Evolutionary conservation across 2,888 invertebrate species (phyloP).

Genomic region (Tricholauxania praeusta): DNA sequence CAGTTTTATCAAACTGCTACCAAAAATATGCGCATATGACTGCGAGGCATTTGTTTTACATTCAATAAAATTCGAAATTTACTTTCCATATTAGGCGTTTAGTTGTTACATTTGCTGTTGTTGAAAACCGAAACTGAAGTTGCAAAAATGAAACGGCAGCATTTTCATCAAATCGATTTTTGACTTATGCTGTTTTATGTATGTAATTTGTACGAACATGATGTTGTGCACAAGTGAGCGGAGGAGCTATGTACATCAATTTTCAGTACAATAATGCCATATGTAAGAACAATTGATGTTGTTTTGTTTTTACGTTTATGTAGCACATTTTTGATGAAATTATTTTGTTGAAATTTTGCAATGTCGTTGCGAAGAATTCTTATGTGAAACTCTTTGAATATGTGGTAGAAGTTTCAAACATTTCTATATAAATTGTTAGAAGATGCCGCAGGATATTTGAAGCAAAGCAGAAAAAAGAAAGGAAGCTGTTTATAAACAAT

Average conservation of each 20-base stretch:
- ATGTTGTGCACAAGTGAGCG: conserved; percentile 2
- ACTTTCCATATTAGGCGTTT: background rate
- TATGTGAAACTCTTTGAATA: background rate
- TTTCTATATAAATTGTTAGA: background rate
- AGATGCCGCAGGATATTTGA: conserved; percentile 8
- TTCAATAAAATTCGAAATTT: conserved; percentile 1
- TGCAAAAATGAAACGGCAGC: background rate
- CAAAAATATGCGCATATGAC: background rate
- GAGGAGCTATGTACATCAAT: background rate
- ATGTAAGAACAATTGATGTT: background rate
- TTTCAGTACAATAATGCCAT: background rate
- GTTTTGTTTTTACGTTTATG: background rate
- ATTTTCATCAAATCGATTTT: conserved; percentile 19
- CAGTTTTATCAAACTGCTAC: background rate
- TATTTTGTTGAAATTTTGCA: no score
- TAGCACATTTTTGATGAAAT: background rate
- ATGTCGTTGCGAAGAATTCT: no score
- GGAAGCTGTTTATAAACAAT: background rate
- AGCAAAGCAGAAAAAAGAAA: background rate
- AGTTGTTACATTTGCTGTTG: background rate
- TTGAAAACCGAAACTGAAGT: background rate
- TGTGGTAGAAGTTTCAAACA: background rate
- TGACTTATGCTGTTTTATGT: conserved; percentile 18
- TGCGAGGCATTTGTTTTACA: background rate
- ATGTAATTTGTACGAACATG: background rate